Evolutionary conservation across 2,797 vertebrate genomes (phyloP).

Genomic region (Schizopygopsis pylzovi): DNA sequence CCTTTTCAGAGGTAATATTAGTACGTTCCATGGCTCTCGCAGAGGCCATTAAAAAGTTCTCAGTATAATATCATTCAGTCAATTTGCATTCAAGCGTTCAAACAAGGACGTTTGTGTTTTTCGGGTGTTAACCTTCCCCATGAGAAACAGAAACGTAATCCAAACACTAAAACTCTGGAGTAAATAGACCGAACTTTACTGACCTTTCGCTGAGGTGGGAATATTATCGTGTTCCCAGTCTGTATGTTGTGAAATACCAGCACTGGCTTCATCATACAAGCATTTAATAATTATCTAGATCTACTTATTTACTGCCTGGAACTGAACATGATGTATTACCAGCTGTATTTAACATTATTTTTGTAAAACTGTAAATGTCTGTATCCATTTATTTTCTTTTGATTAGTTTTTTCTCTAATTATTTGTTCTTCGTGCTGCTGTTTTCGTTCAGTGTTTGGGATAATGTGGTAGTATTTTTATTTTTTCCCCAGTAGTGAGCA

Average conservation of each 20-base stretch:
- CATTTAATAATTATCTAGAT: conserved; percentile 65
- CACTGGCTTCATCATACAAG: conserved; percentile 56
- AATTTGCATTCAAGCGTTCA: conserved; percentile 69
- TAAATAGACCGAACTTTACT: conserved; percentile 70
- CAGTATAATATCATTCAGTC: conserved; percentile 68
- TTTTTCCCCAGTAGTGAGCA: too few species aligned
- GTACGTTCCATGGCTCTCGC: conserved; percentile 65
- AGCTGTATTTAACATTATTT: neutral
- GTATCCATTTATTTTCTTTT: conserved; percentile 17
- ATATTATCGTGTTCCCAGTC: conserved; percentile 67
- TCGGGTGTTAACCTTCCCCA: conserved; percentile 65
- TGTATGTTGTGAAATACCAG: conserved; percentile 66
- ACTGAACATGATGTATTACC: conserved; percentile 38
- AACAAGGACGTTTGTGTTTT: conserved; percentile 66
- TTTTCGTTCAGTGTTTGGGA: neutral
- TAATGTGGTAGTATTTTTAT: neutral
- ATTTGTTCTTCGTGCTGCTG: neutral
- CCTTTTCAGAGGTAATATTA: conserved; percentile 60
- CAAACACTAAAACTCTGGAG: conserved; percentile 67
- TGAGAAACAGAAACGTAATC: conserved; percentile 69
- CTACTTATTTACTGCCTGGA: conserved; percentile 64
- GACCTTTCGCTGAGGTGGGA: conserved; percentile 71
- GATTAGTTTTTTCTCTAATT: neutral
- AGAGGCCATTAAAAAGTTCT: conserved; percentile 65
- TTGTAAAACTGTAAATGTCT: neutral